These are phyloP conservation scores for Amblyjoppa proteus DNA, from an alignment of 2,888 invertebrate species.

Conservation along the genomic window DNA sequence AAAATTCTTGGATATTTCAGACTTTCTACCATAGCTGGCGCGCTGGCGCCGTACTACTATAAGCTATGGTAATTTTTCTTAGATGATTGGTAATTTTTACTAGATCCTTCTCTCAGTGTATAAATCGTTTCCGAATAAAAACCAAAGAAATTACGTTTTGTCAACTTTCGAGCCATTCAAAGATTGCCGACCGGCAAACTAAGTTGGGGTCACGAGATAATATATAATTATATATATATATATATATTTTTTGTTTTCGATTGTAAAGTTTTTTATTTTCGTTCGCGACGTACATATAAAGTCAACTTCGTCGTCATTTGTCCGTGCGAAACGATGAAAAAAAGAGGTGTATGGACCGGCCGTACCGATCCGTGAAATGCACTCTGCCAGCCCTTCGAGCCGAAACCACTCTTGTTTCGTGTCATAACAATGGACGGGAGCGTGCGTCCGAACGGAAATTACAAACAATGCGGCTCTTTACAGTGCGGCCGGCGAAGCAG, in stretches of 20 bases:
- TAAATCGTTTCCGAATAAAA: too few species aligned
- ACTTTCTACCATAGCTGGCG: too few species aligned
- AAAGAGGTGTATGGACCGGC: constrained; percentile 30
- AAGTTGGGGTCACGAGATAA: background rate
- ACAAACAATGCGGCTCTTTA: constrained; percentile 59
- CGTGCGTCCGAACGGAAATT: constrained; percentile 56
- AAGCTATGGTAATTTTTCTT: too few species aligned
- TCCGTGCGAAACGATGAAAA: background rate
- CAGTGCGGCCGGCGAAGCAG: background rate
- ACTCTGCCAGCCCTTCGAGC: constrained; percentile 32
- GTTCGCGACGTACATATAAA: background rate
- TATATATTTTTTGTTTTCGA: background rate
- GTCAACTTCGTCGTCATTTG: constrained; percentile 15
- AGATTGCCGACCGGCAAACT: background rate
- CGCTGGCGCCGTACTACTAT: too few species aligned
- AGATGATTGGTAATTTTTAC: too few species aligned
- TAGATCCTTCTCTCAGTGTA: too few species aligned
- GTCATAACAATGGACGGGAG: constrained; percentile 49
- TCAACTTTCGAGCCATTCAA: background rate
- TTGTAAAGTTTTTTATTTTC: background rate
- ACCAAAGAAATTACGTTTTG: too few species aligned
- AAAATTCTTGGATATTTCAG: too few species aligned
- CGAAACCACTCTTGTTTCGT: constrained; percentile 38
- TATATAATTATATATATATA: background rate
- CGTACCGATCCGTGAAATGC: constrained; percentile 50